phyloP scores from a whole-genome alignment of 2,888 invertebrate genomes.

The Bimastos eiseni region DNA sequence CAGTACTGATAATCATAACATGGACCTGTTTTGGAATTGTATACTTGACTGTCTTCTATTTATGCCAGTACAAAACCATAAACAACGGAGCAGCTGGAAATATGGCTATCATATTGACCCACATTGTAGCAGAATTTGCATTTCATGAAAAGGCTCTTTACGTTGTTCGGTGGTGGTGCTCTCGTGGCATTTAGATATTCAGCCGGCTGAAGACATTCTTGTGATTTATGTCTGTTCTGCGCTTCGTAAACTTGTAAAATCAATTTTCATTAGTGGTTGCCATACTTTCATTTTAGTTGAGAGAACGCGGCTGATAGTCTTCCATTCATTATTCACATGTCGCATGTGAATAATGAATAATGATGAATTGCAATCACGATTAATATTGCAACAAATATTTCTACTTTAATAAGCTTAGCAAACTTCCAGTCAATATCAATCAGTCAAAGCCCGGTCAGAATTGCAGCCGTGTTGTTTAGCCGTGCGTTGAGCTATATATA shows the following conservation, averaged over 20 bases:
- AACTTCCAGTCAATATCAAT: background rate
- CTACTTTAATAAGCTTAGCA: background rate
- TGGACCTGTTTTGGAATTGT: constrained; percentile 6
- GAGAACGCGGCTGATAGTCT: background rate
- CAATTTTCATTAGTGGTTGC: background rate
- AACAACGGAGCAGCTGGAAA: background rate
- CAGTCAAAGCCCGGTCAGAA: background rate
- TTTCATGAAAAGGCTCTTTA: background rate
- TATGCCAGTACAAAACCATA: constrained; percentile 13
- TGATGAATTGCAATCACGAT: background rate
- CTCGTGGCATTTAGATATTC: background rate
- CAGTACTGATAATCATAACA: background rate
- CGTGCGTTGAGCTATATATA: background rate
- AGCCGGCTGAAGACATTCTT: background rate
- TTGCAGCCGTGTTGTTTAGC: background rate
- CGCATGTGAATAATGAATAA: background rate
- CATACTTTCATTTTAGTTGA: background rate
- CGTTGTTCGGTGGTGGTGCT: background rate
- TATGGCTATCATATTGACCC: background rate
- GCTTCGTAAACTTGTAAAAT: background rate
- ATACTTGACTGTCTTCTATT: background rate
- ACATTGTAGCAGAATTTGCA: constrained; percentile 4
- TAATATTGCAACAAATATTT: background rate
- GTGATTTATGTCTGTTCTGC: background rate
- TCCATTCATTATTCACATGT: background rate